A percentile compares a stretch with the other conserved stretches of the same genome.
These are phyloP conservation scores for Scomber japonicus DNA, from an alignment of 2,113 vertebrate genomes.

Conservation along the genomic window DNA sequence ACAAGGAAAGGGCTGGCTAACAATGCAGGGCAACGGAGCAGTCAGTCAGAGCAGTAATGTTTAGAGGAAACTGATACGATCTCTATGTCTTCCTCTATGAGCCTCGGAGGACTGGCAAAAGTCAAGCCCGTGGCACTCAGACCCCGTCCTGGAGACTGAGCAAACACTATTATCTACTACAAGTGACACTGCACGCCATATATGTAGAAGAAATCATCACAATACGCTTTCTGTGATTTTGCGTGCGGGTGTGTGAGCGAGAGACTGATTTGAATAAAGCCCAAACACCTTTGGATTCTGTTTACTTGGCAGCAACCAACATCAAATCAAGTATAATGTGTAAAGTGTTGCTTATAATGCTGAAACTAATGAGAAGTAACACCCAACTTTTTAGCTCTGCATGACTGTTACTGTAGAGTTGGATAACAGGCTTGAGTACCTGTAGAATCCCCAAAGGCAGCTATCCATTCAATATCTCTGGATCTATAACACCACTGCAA, in stretches of 20 bases:
- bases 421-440: too few relatives aligned
- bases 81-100: constrained; percentile 80
- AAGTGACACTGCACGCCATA: neutral
- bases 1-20: constrained; percentile 65
- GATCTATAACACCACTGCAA: too few relatives aligned
- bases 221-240: neutral
- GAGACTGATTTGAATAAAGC: neutral
- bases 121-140: constrained; percentile 19
- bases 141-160: neutral
- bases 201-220: neutral
- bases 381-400: too few relatives aligned
- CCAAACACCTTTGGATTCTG: neutral
- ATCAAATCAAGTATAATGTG: neutral
- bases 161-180: constrained; percentile 1
- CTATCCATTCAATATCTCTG: too few relatives aligned
- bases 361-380: too few relatives aligned
- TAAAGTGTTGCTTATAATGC: too few relatives aligned
- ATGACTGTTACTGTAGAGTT: too few relatives aligned
- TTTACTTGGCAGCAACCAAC: neutral
- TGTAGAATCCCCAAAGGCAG: too few relatives aligned
- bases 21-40: constrained; percentile 59
- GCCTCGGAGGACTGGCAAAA: constrained; percentile 63
- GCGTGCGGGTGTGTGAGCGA: neutral
- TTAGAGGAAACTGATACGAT: constrained; percentile 81
- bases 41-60: constrained; percentile 52